These are phyloP conservation scores for Bombylius discolor DNA, from an alignment of 2,888 invertebrate genomes.

Conservation along the genomic window DNA sequence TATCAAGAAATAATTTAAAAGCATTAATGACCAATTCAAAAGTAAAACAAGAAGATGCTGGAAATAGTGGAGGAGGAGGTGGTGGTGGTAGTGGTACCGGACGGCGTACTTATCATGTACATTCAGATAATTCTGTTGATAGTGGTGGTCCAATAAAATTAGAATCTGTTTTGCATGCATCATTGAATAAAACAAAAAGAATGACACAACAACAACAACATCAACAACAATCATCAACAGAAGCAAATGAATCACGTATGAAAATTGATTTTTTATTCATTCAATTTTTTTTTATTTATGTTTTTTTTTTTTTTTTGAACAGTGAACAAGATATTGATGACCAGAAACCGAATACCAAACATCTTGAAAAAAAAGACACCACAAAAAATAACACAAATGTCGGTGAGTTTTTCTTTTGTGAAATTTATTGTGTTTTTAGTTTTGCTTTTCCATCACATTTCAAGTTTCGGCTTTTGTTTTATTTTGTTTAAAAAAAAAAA, in stretches of 20 bases:
- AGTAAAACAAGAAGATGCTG: conserved; percentile 17
- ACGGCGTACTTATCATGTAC: conserved; percentile 12
- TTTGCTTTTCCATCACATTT: no score
- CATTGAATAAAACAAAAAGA: background rate
- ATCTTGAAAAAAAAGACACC: background rate
- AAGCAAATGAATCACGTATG: no score
- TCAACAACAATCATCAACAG: no score
- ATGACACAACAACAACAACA: background rate
- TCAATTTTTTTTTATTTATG: no score
- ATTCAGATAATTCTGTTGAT: conserved; percentile 19
- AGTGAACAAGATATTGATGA: background rate
- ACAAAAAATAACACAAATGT: background rate
- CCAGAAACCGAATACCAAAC: background rate
- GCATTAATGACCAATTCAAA: conserved; percentile 29
- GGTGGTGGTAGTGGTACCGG: background rate
- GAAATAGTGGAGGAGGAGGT: background rate
- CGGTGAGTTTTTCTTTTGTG: no score
- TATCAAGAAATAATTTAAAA: conserved; percentile 28
- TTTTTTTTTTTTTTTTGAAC: no score
- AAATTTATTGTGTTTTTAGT: no score
- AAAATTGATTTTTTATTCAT: no score
- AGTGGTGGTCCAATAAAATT: background rate
- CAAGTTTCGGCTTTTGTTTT: no score
- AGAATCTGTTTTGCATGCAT: background rate
- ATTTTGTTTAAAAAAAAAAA: no score